A percentile compares a stretch with the other conserved stretches of the same genome.
phyloP scores from a whole-genome alignment of 2,888 invertebrate genomes.

The Autographa pulchrina region DNA sequence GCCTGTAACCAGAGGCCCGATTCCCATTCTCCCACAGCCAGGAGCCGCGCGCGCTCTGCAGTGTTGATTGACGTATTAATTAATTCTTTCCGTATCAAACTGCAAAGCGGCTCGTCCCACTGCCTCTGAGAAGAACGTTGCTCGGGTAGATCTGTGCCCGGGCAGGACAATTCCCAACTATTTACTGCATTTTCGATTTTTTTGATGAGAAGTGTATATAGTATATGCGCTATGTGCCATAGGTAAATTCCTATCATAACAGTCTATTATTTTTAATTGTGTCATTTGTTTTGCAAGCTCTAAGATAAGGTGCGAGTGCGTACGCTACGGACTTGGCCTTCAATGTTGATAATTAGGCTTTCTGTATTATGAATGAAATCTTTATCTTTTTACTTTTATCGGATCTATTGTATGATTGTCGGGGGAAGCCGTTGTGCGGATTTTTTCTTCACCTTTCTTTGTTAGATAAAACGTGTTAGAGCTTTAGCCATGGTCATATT shows the following conservation, averaged over 20 bases:
- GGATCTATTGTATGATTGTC: neutral
- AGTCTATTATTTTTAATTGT: constrained; percentile 30
- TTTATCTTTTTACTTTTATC: constrained; percentile 3
- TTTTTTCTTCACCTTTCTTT: neutral
- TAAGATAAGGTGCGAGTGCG: constrained; percentile 28
- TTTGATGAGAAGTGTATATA: too few relatives aligned
- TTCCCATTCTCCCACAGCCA: too few relatives aligned
- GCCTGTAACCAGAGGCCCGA: too few relatives aligned
- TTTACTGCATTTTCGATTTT: too few relatives aligned
- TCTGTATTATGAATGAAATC: neutral
- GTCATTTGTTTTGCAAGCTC: constrained; percentile 29
- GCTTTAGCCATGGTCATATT: neutral
- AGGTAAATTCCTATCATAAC: constrained; percentile 30
- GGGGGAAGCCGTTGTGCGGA: neutral
- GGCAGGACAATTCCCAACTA: too few relatives aligned
- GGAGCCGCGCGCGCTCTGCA: too few relatives aligned
- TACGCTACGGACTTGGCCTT: constrained; percentile 38
- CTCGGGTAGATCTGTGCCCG: too few relatives aligned
- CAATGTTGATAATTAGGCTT: neutral
- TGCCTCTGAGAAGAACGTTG: too few relatives aligned
- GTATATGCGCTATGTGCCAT: constrained; percentile 12
- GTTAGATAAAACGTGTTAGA: too few relatives aligned
- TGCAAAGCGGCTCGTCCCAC: too few relatives aligned
- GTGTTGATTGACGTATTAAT: too few relatives aligned
- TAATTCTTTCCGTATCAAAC: too few relatives aligned